Evolutionary conservation across 1,140 invertebrate species (phyloP).

Genomic region (Zaprionus inermis): DNA sequence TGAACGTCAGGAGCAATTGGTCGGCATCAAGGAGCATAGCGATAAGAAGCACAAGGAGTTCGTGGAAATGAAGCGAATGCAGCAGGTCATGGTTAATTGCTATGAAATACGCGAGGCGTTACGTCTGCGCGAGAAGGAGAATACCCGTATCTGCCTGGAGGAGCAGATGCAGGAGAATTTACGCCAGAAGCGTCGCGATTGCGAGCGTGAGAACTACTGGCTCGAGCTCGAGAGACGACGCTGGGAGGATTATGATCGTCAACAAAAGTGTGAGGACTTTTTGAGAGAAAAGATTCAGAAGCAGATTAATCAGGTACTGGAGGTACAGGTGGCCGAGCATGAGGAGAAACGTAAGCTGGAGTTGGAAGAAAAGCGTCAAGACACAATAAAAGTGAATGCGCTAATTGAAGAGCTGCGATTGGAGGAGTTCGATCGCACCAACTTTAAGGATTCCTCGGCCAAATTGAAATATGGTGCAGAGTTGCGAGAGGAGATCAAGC

Average conservation of each 20-base stretch:
- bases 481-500: conserved; percentile 57
- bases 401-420: conserved; percentile 70
- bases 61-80: conserved; percentile 57
- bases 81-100: conserved; percentile 70
- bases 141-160: conserved; percentile 60
- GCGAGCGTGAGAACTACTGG: conserved; percentile 64
- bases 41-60: conserved; percentile 53
- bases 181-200: conserved; percentile 49
- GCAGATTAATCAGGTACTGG: conserved; percentile 49
- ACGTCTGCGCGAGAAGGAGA: conserved; percentile 53
- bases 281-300: conserved; percentile 44
- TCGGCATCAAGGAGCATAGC: conserved; percentile 59
- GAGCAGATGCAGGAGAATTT: conserved; percentile 74
- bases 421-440: conserved; percentile 60
- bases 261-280: conserved; percentile 37
- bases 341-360: conserved; percentile 45
- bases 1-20: conserved; percentile 60
- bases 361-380: conserved; percentile 45
- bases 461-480: conserved; percentile 59
- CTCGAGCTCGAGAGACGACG: conserved; percentile 57
- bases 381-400: conserved; percentile 43
- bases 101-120: conserved; percentile 75
- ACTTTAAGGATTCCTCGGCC: not conserved
- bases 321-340: conserved; percentile 55
- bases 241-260: conserved; percentile 56